Percentiles rank a stretch among this genome's conserved stretches.
phyloP scores from a whole-genome alignment of 2,113 vertebrate species.

The Prunella himalayana region DNA sequence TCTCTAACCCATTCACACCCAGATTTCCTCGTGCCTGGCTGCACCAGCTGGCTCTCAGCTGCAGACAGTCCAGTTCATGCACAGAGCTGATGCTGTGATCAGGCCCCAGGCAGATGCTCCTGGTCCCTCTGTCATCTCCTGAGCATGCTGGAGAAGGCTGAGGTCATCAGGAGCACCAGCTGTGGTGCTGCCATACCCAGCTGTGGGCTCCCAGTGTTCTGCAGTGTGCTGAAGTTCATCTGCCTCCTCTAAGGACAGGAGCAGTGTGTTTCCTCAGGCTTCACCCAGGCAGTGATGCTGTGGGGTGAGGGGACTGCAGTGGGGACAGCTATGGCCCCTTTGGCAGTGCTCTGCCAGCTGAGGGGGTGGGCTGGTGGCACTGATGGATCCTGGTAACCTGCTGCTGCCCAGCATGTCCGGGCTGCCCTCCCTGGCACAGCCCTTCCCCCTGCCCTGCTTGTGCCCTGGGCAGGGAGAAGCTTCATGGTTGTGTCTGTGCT shows the following conservation, averaged over 20 bases:
- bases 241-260: not conserved
- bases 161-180: accelerated
- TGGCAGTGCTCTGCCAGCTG: not conserved
- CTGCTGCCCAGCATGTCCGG: accelerated
- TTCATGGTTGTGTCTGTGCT: not conserved
- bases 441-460: not conserved
- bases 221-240: not conserved
- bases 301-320: not conserved
- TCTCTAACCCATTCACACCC: not conserved
- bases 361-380: not conserved
- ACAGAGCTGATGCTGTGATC: accelerated
- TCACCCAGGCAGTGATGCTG: accelerated
- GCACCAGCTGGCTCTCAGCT: not conserved
- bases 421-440: not conserved
- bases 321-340: accelerated
- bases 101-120: not conserved
- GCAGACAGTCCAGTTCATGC: not conserved
- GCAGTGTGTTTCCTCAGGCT: not conserved
- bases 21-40: not conserved
- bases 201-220: not conserved
- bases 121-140: not conserved
- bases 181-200: not conserved
- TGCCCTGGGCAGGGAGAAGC: not conserved
- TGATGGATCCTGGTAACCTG: not conserved
- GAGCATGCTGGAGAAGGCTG: not conserved